phyloP scores from a whole-genome alignment of 37 sponge, comb jelly and placozoan genomes.

The Spongilla lacustris region DNA sequence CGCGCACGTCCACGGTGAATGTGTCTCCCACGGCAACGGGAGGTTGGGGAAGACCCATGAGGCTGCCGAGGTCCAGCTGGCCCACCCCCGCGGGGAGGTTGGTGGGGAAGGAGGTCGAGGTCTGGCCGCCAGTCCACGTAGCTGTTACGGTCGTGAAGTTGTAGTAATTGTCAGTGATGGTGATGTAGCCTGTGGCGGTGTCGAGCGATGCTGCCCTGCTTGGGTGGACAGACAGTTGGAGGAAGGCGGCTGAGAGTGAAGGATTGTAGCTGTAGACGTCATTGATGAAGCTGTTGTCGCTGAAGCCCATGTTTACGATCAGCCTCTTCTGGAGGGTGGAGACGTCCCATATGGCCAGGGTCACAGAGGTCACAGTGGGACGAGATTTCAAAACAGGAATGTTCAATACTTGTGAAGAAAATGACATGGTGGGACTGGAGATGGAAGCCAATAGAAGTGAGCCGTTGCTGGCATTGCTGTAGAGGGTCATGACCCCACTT shows the following conservation, averaged over 20 bases:
- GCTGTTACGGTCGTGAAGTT: constrained; percentile 17
- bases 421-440: neutral
- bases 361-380: neutral
- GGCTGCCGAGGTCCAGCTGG: constrained; percentile 53
- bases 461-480: neutral
- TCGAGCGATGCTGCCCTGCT: constrained; percentile 26
- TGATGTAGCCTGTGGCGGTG: constrained; percentile 7
- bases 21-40: constrained; percentile 35
- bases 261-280: constrained; percentile 12
- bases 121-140: neutral
- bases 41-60: constrained; percentile 44
- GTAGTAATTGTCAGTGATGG: constrained; percentile 20
- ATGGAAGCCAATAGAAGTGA: neutral
- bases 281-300: constrained; percentile 23
- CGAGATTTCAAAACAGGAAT: neutral
- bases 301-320: constrained; percentile 4
- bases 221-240: constrained; percentile 47
- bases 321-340: constrained; percentile 4
- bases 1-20: constrained; percentile 53
- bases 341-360: neutral
- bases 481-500: neutral
- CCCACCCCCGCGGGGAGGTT: constrained; percentile 38
- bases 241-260: neutral
- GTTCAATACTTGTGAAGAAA: neutral
- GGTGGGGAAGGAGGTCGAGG: constrained; percentile 22